Evolutionary conservation across 1,140 invertebrate genomes (phyloP), one percentile per base, ranked within the genome.

Genomic region (Atopsyche davidsoni): DNA sequence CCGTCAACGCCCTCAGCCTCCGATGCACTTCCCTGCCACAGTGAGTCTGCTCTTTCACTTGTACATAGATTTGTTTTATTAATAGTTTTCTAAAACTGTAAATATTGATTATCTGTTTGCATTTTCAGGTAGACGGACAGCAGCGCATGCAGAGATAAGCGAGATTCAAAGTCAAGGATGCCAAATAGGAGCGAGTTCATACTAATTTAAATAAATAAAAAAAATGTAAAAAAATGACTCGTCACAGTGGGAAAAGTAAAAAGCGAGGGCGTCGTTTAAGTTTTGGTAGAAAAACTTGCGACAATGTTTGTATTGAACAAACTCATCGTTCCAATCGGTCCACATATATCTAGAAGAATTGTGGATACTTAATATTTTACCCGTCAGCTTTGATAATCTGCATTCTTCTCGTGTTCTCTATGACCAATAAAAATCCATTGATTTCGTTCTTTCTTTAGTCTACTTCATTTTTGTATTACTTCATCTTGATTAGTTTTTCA

Each of bases 1-100:
- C 4, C 6, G 16, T 64, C 67, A 7, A 64, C 65, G 25, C 61
- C 65, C 18, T 66, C 64, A 23, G 65, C 65, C 64, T 65, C 66
- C 65, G 6, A 41, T 42, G 41, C 56, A 58, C 7, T 58, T 51
- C 39, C 51, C 56, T 2, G 56, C 56, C 28, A 58, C 51, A 13
- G 56, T 54, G 24, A 54, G 35, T 25, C 3, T 22, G 9, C 7
- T 2, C 23, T 24, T 36, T 7, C 35, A 13, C 6, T 17, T 13
- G 35, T 9, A 36, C 4, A 17, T 36, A 36, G 10, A 36, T 13
- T 16, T 36, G 4, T 4, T 36, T 36, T 4, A 7, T 36, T 10
- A 7, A 36, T 36, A 7, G 17, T 36, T 7, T 7, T 36, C 24
- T 28, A 28, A 6, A 9, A 11, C 34, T 9, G 6, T 16, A 10